These are phyloP conservation scores for Epinephelus lanceolatus DNA, from an alignment of 2,113 vertebrate species.

Conservation along the genomic window DNA sequence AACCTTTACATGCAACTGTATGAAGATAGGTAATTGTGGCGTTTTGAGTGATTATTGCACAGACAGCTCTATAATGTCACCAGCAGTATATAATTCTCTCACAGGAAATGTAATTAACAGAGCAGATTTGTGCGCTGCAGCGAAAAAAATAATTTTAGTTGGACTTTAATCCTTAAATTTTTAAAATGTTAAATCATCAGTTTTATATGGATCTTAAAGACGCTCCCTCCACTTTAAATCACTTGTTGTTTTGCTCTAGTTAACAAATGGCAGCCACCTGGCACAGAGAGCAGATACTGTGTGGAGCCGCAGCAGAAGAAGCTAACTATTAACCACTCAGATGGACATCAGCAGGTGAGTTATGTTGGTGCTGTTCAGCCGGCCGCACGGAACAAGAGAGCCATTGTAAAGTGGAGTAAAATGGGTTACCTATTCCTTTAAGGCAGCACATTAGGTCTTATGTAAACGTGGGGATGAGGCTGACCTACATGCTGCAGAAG, in stretches of 20 bases:
- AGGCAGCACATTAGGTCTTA: constrained; percentile 48
- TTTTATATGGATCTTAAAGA: background rate
- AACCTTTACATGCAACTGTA: too few species aligned
- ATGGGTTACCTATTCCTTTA: constrained; percentile 64
- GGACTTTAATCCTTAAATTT: too few species aligned
- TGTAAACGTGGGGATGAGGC: constrained; percentile 15
- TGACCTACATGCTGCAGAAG: constrained; percentile 56
- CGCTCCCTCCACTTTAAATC: background rate
- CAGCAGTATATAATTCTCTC: too few species aligned
- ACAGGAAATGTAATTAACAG: too few species aligned
- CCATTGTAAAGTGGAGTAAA: constrained; percentile 25
- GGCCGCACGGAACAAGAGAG: constrained; percentile 1
- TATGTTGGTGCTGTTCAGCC: background rate
- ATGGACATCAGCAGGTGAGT: background rate
- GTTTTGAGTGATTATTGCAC: too few species aligned
- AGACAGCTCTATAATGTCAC: too few species aligned
- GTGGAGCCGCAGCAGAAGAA: background rate
- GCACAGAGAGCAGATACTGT: background rate
- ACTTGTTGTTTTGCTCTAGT: background rate
- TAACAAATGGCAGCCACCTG: background rate
- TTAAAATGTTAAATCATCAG: too few species aligned
- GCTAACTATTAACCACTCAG: constrained; percentile 23
- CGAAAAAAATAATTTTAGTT: too few species aligned
- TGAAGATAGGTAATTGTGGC: too few species aligned
- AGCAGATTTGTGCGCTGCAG: too few species aligned